Percentiles rank a stretch among this genome's conserved stretches.
These are phyloP conservation scores for Tineola bisselliella DNA, from an alignment of 2,888 invertebrate genomes.

Conservation along the genomic window DNA sequence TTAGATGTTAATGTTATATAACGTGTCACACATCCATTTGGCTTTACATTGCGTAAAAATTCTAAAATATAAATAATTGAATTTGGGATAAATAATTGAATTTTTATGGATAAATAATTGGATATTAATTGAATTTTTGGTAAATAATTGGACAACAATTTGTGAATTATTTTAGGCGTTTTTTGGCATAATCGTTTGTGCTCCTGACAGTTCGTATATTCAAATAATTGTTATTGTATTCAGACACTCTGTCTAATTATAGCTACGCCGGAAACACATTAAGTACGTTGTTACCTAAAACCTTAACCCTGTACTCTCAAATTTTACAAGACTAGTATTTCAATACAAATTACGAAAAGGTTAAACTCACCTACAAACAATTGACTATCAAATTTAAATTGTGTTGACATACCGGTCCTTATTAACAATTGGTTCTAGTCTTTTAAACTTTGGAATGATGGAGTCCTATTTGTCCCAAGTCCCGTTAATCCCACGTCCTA, in stretches of 20 bases:
- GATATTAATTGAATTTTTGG: neutral
- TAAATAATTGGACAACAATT: neutral
- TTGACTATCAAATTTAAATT: neutral
- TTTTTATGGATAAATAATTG: neutral
- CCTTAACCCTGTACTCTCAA: neutral
- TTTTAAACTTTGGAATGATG: neutral
- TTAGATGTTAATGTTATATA: neutral
- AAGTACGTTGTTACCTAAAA: neutral
- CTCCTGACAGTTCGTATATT: neutral
- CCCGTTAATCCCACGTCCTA: too few relatives aligned
- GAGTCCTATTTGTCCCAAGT: neutral
- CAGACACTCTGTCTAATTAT: neutral
- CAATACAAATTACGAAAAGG: neutral
- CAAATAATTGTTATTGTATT: neutral
- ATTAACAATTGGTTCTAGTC: neutral
- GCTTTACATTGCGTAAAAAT: neutral
- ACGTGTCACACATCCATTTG: neutral
- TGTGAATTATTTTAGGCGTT: neutral
- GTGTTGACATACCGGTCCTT: neutral
- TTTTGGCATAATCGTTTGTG: neutral
- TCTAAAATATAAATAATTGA: neutral
- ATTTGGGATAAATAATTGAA: neutral
- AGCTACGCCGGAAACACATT: neutral
- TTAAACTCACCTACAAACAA: too few relatives aligned
- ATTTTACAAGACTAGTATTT: neutral